Conservation (phyloP, 1,140 invertebrate genomes). For the Zaprionus kolodkinae region DNA sequence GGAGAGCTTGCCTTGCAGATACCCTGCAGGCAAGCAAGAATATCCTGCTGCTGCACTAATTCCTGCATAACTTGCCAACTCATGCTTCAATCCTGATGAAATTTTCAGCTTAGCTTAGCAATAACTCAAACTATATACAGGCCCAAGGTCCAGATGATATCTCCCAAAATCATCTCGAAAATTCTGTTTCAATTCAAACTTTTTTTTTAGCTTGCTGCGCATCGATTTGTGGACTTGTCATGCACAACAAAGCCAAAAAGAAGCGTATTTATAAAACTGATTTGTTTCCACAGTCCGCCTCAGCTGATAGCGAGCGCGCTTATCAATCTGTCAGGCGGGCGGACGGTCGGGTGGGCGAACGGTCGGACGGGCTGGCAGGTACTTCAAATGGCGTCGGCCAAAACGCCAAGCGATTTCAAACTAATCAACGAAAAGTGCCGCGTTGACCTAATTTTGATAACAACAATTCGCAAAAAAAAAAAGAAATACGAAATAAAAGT, state of each 20-base stretch:
- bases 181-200: neutral
- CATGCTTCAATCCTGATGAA: neutral
- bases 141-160: neutral
- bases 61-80: neutral
- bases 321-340: neutral
- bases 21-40: neutral
- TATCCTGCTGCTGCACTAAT: neutral
- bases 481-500: neutral
- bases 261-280: slow-evolving; percentile 15
- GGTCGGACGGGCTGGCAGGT: neutral
- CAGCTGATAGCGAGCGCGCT: slow-evolving; percentile 4
- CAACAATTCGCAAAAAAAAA: slow-evolving; percentile 49
- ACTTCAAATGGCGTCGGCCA: slow-evolving; percentile 20
- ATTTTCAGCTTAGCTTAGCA: neutral
- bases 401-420: slow-evolving; percentile 33
- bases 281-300: neutral
- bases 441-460: slow-evolving; percentile 77
- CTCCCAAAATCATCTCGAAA: neutral
- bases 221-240: neutral
- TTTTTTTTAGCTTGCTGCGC: neutral
- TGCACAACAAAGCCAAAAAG: neutral
- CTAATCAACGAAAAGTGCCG: slow-evolving; percentile 68
- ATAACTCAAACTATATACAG: neutral
- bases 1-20: neutral
- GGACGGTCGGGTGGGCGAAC: neutral